Base-by-base conservation (phyloP, 2,888 invertebrate genomes). In the Dorcus hopei region DNA sequence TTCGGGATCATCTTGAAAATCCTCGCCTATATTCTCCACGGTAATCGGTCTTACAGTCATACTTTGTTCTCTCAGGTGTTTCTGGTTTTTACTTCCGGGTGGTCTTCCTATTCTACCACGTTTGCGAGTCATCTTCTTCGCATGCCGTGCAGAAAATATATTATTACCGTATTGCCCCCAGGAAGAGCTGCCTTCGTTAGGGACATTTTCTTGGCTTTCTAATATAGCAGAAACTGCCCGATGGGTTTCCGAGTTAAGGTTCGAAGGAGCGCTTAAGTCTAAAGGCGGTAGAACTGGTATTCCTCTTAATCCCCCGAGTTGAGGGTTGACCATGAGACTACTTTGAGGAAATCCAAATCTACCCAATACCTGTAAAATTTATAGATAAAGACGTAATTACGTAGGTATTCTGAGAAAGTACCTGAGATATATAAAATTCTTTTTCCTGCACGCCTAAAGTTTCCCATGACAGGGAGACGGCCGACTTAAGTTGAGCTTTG, bases 381-480 rank as follows among this genome's bases (percentile, higher is more conserved):
- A 6, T 38, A 11, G 8, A 9, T 38, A 39, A 51, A 11, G 39
- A 8, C 7, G 38, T 16, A 6, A 8, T 50, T 57, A 43, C 33
- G 9, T 47, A 57, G 38, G 9, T 42, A 9, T 50, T 1, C 26
- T 16, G 26, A n/a, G n/a, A 48, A 26, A 49, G 56, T 62, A 78
- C 80, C 72, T 80, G 80, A 0, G 79, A 78, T 51, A 80, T 73
- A 64, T 80, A 80, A 67, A 80, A 78, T 62, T 78, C 75, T 61
- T 80, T 80, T 61, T 80, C 80, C 48, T 73, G 67, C 6, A 67
- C 64, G 0, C 74, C 72, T 42, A 80, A 66, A 3, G 74, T 74
- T 9, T 80, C 78, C 80, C 80, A 80, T 1, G 77, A 76, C 38
- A 72, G 68, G 1, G 74, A 68, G 2, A 80, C 77, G 0, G 75